Conservation (phyloP, 1,140 invertebrate genomes). For the Conus betulinus region DNA sequence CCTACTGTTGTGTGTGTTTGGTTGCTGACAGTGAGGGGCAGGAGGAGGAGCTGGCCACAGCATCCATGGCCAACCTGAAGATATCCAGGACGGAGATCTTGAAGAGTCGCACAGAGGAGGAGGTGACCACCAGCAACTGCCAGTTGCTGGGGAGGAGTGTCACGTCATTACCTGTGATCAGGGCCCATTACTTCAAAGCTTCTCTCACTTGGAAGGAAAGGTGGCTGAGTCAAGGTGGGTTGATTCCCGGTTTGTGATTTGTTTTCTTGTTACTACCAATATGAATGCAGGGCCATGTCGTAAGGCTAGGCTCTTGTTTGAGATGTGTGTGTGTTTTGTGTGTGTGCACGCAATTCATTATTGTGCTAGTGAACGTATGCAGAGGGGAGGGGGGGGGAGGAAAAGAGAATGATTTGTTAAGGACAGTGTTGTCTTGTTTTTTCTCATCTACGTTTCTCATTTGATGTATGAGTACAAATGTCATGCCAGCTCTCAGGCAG, state of each 20-base stretch:
- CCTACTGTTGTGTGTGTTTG: too few species aligned
- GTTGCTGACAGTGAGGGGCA: conserved; percentile 41
- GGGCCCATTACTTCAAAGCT: conserved; percentile 63
- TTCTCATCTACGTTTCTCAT: too few species aligned
- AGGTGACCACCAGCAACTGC: conserved; percentile 51
- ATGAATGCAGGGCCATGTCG: not conserved
- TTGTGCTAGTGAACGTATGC: too few species aligned
- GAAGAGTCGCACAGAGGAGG: conserved; percentile 62
- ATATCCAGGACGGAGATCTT: conserved; percentile 55
- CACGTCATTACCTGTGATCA: conserved; percentile 47
- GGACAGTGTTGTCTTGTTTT: too few species aligned
- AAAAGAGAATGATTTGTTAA: not conserved
- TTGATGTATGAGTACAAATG: too few species aligned
- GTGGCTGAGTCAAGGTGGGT: conserved; percentile 64
- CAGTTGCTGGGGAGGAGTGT: conserved; percentile 46
- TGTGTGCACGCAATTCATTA: not conserved
- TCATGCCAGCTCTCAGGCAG: too few species aligned
- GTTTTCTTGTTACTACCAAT: not conserved
- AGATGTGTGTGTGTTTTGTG: not conserved
- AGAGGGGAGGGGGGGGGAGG: not conserved
- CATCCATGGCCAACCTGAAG: conserved; percentile 55
- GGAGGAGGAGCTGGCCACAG: conserved; percentile 47
- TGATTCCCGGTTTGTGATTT: not conserved
- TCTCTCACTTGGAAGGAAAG: conserved; percentile 54
- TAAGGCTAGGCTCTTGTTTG: too few species aligned